Conservation (phyloP, 2,797 vertebrate genomes). For the Coracias cyanogaster region DNA sequence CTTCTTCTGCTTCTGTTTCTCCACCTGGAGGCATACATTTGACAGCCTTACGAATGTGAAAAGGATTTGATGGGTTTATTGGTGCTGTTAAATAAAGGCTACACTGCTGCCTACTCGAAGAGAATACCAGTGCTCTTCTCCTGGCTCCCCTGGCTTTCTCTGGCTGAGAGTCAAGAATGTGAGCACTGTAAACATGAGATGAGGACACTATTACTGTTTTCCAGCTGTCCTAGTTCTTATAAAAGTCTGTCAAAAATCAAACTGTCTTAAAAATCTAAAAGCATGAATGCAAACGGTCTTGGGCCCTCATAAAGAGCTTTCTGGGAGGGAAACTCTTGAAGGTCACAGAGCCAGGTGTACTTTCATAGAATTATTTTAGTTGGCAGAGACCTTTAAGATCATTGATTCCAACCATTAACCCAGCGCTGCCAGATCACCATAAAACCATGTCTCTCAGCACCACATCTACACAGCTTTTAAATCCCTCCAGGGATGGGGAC, state of each 20-base stretch:
- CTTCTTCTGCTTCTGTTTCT: background rate
- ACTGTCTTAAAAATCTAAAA: background rate
- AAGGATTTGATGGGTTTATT: background rate
- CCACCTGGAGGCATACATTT: background rate
- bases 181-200: background rate
- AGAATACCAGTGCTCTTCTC: background rate
- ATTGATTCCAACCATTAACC: no score
- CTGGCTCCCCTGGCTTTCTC: background rate
- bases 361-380: background rate
- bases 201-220: background rate
- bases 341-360: background rate
- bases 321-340: background rate
- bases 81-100: background rate
- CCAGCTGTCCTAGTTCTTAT: rapidly evolving
- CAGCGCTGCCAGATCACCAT: no score
- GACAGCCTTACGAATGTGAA: background rate
- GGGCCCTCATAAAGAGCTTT: background rate
- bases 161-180: background rate
- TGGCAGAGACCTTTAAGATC: background rate
- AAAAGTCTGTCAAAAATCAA: background rate
- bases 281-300: background rate
- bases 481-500: no score
- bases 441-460: no score
- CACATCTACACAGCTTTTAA: no score
- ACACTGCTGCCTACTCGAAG: background rate